Base-by-base conservation (phyloP, 64 coral and sea anemone species). In the Stichodactyla mertensii region DNA sequence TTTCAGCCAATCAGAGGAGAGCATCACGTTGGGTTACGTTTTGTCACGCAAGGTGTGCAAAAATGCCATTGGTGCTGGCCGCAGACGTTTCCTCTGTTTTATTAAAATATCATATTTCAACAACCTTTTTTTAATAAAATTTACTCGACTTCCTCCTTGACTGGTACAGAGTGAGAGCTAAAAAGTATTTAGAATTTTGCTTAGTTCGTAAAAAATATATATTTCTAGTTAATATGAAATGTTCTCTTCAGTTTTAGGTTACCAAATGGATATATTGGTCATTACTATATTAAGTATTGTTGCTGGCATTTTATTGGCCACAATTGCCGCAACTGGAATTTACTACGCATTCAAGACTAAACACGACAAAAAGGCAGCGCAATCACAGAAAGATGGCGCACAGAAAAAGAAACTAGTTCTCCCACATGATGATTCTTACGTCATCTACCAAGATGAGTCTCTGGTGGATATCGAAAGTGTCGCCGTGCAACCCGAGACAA, bases 391-490 rank as follows among this genome's bases (percentile, higher is more conserved):
- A 20, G 78, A 81, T 74, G 57, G 64, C 60, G 69, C 27, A 56
- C 27, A 67, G 74, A 88, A 55, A 83, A 95, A 83, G 77, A 91
- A 87, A 70, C 71, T 52, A 62, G 87, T 61, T 14, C 36, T 86
- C 12, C 55, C 6, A 20, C 55, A 23, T 26, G 83, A n/a, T 56
- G 90, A 87, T 16, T 60, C 90, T 6, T 92, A 70, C 14, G 90
- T 92, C 31, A 51, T 87, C 19, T 87, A 93, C 7, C 88, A 96
- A 16, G 91, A 96, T 6, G 87, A 85, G 79, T 92, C 91, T 36
- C 12, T 89, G 58, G 82, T 96, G 3, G 91, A 93, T 84, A 84
- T 96, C 51, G 94, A 92, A 67, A 96, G 94, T n/a, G 82, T 96
- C 54, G 90, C 91, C 51, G 94, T 96, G 4, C 94, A 96, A 31